Evolutionary conservation across 2,888 invertebrate genomes (phyloP), one percentile per base, ranked within the genome.

Genomic region (Chrysolina haemoptera): DNA sequence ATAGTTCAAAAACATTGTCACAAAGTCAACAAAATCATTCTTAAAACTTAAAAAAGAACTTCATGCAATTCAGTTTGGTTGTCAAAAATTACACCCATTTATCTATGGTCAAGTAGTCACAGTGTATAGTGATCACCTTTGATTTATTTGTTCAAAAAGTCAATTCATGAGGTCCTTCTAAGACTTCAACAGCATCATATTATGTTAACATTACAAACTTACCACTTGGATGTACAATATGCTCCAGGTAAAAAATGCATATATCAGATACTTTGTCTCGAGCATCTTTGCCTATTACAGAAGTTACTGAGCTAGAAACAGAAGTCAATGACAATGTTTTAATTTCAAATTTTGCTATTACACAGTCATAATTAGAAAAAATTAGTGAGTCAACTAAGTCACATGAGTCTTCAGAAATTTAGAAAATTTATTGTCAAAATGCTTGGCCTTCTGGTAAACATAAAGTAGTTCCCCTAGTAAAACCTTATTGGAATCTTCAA

Each of bases 181-280:
- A 50, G 11, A 50, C 50, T 50, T 16, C 50, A 18, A 50, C 16
- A 10, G n/a, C n/a, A n/a, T n/a, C n/a, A n/a, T 18, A 50, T 50
- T 8, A 50, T 18, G 50, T n/a, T 18, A 8, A 50, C 2, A 10
- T 50, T 50, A 18, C 18, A 50, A 50, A 8, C 9, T 18, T 50
- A 50, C 50, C 16, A 11, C 18, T 50, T 50, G 10, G 14, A 53
- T n/a, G n/a, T n/a, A n/a, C n/a, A n/a, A n/a, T n/a, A n/a, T n/a
- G n/a, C n/a, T n/a, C n/a, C n/a, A n/a, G n/a, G n/a, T n/a, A n/a
- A n/a, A n/a, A n/a, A 53, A 20, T 53, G 20, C 20, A 20, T 20
- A 53, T 53, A 6, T 10, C 53, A 53, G 53, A 53, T 20, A 53
- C 53, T 53, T 53, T 53, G 10, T 53, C 11, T 53, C 8, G 53